Evolutionary conservation across 2,113 vertebrate genomes (phyloP).

Genomic region (Mastomys natalensis): DNA sequence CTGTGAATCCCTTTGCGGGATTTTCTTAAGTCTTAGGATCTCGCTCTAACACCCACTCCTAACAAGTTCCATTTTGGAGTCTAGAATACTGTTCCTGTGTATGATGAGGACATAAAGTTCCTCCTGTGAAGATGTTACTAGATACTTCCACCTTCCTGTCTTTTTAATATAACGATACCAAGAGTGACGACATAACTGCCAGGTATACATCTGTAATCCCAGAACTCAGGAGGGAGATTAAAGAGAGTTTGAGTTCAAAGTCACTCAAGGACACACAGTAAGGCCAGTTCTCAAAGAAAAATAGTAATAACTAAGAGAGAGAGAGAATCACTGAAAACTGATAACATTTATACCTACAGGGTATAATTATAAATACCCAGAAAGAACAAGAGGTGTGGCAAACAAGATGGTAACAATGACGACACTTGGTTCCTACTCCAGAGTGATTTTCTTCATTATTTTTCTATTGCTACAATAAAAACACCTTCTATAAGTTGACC

Average conservation of each 20-base stretch:
- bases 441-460: not conserved
- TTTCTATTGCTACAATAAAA: not conserved
- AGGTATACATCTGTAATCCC: not conserved
- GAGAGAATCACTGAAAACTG: not conserved
- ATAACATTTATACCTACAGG: not conserved
- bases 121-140: not conserved
- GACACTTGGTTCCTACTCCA: not conserved
- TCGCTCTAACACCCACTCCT: not conserved
- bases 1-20: not conserved
- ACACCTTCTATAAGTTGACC: not conserved
- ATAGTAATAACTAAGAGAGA: not conserved
- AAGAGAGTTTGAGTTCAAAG: not conserved
- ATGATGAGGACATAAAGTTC: not conserved
- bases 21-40: not conserved
- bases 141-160: not conserved
- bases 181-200: not conserved
- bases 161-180: not conserved
- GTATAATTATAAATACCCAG: not conserved
- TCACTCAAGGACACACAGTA: too few relatives aligned
- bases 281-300: not conserved
- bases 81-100: not conserved
- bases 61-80: not conserved
- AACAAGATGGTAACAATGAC: rapidly evolving
- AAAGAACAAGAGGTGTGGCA: not conserved
- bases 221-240: not conserved